Percentiles rank a stretch among this genome's conserved stretches.
These are phyloP conservation scores for Caenorhabditis imperialis DNA, from an alignment of 2,888 invertebrate species.

Conservation along the genomic window DNA sequence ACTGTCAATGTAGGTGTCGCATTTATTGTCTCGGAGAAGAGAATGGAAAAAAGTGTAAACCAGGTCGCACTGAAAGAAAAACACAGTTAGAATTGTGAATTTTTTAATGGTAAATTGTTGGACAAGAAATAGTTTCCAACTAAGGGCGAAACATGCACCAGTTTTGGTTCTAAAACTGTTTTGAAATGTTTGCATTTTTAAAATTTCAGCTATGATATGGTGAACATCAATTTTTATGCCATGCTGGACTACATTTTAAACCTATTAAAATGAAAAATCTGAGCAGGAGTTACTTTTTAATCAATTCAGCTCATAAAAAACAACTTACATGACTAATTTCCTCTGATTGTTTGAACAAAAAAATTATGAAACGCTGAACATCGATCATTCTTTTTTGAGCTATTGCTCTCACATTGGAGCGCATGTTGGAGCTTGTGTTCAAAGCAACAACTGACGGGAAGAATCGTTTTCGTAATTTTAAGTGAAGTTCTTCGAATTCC, in stretches of 20 bases:
- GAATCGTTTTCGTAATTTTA: slow-evolving; percentile 88
- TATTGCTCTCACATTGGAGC: slow-evolving; percentile 94
- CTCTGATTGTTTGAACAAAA: slow-evolving; percentile 89
- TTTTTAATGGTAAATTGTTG: too few species aligned
- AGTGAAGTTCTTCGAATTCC: slow-evolving; percentile 95
- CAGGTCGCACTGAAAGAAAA: slow-evolving; percentile 84
- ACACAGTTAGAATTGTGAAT: background rate
- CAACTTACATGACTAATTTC: slow-evolving; percentile 88
- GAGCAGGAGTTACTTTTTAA: too few species aligned
- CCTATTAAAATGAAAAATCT: too few species aligned
- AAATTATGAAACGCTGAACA: slow-evolving; percentile 89
- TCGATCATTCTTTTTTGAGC: slow-evolving; percentile 92
- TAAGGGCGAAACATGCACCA: too few species aligned
- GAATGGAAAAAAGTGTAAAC: slow-evolving; percentile 97
- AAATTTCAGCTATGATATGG: too few species aligned
- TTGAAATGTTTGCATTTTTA: too few species aligned
- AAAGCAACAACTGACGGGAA: slow-evolving; percentile 37
- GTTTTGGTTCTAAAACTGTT: too few species aligned
- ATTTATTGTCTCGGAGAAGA: slow-evolving; percentile 62
- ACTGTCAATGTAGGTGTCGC: slow-evolving; percentile 49
- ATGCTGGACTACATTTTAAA: too few species aligned
- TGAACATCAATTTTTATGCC: too few species aligned
- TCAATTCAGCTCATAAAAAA: background rate
- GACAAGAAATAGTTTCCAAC: too few species aligned
- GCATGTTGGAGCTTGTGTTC: slow-evolving; percentile 76